These are phyloP conservation scores for Pachycephus smyrnensis DNA, from an alignment of 2,888 invertebrate genomes.

Conservation along the genomic window DNA sequence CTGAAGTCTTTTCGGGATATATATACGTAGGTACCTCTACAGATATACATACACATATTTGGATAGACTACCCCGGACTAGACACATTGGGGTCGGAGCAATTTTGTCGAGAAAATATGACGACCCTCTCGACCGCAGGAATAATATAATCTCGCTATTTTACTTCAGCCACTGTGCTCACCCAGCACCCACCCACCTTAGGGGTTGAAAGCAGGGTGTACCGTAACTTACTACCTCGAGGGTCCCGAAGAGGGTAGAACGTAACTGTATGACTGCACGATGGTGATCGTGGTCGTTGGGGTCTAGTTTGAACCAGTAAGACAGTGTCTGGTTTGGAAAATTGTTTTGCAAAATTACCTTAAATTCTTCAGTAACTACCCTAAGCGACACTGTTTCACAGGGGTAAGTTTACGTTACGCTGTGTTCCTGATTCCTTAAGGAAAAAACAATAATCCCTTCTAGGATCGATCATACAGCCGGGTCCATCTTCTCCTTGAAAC, in stretches of 20 bases:
- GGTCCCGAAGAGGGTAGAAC: conserved; percentile 9
- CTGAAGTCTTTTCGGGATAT: not conserved
- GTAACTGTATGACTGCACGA: not conserved
- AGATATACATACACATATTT: not conserved
- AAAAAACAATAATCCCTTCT: not conserved
- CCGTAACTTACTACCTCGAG: conserved; percentile 28
- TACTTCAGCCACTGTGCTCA: conserved; percentile 40
- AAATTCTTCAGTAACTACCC: not conserved
- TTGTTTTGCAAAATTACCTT: conserved; percentile 50
- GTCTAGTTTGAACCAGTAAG: conserved; percentile 52
- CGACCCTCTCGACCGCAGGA: conserved; percentile 42
- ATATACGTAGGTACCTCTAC: not conserved
- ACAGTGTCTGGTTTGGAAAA: conserved; percentile 52
- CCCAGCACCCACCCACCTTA: conserved; percentile 9
- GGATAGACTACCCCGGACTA: conserved; percentile 11
- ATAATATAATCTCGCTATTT: conserved; percentile 56
- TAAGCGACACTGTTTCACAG: not conserved
- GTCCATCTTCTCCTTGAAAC: not conserved
- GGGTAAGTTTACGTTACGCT: not conserved
- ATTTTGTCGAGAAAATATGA: conserved; percentile 44
- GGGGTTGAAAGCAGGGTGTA: conserved; percentile 14
- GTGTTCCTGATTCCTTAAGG: not conserved
- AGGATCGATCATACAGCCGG: not conserved
- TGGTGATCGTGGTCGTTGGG: conserved; percentile 9
- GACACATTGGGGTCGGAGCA: conserved; percentile 28